These are phyloP conservation scores for Acrossocheilus fasciatus DNA, from an alignment of 2,797 vertebrate genomes.

Conservation along the genomic window DNA sequence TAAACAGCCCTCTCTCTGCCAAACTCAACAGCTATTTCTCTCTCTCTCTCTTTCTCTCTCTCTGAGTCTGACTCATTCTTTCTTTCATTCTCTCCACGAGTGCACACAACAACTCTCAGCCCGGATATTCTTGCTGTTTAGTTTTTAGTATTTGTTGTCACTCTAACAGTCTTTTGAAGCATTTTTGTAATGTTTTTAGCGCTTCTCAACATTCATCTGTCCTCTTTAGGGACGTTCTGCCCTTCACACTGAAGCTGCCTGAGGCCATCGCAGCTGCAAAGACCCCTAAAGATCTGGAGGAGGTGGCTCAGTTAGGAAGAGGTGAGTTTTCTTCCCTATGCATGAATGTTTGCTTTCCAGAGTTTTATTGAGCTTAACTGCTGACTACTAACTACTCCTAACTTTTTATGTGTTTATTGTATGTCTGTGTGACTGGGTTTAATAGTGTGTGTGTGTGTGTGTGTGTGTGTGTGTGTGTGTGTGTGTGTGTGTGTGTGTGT, in stretches of 20 bases:
- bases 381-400: constrained; percentile 11
- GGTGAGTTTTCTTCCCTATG: constrained; percentile 78
- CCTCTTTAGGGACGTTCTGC: constrained; percentile 88
- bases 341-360: constrained; percentile 4
- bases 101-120: not conserved
- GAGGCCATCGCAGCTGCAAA: constrained; percentile 89
- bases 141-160: not conserved
- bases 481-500: not conserved
- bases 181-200: constrained; percentile 1
- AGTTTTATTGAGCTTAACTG: not conserved
- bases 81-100: not conserved
- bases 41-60: constrained; percentile 13
- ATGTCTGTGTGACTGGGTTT: not conserved
- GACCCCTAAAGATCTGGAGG: constrained; percentile 91
- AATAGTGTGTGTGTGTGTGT: not conserved
- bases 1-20: constrained; percentile 48
- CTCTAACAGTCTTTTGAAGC: not conserved
- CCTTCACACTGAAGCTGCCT: constrained; percentile 92
- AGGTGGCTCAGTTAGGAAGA: constrained; percentile 90
- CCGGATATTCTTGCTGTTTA: not conserved
- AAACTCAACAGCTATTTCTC: constrained; percentile 33
- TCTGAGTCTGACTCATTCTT: not conserved
- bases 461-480: not conserved
- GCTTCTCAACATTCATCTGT: constrained; percentile 5
- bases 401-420: constrained; percentile 8